Percentiles rank a stretch among this genome's conserved stretches.
Evolutionary conservation across 2,797 vertebrate species (phyloP).

Genomic region (Sitta carolinensis): DNA sequence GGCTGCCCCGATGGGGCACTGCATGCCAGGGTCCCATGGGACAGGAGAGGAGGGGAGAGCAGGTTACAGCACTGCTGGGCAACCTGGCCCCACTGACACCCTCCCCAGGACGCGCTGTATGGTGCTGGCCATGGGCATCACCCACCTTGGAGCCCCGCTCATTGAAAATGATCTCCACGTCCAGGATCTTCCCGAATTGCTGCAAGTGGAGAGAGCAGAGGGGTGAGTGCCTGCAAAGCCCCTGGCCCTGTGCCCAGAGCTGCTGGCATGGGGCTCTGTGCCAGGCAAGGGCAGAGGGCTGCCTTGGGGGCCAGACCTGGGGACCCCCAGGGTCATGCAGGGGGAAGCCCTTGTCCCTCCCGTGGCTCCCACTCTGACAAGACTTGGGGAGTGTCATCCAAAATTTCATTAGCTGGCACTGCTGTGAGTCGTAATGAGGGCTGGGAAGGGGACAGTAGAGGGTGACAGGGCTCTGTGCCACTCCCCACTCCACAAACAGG

Average conservation of each 20-base stretch:
- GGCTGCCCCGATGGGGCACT: not conserved
- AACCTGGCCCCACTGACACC: not conserved
- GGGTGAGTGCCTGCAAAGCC: not conserved
- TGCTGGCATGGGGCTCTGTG: not conserved
- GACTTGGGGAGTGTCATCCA: not conserved
- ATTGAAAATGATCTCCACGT: slow-evolving; percentile 98
- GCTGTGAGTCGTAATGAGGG: not conserved
- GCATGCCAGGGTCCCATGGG: not conserved
- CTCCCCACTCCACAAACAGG: fast-evolving
- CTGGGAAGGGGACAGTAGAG: not conserved
- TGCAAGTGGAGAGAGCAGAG: slow-evolving; percentile 71
- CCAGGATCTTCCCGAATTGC: slow-evolving; percentile 98
- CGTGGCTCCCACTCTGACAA: not conserved
- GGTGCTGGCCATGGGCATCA: slow-evolving; percentile 43
- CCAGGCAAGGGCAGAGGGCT: not conserved
- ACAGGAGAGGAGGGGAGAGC: slow-evolving; percentile 26
- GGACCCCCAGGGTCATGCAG: not conserved
- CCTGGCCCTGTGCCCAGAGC: fast-evolving
- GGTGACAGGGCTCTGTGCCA: not conserved
- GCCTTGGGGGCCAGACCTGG: not conserved
- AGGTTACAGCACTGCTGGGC: not conserved
- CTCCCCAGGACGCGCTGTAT: not conserved
- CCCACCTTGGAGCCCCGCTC: slow-evolving; percentile 97
- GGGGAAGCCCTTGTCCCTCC: not conserved
- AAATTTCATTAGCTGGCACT: not conserved